These are phyloP conservation scores for Macrosoma leucophasiata DNA, from an alignment of 2,888 invertebrate genomes.

Conservation along the genomic window DNA sequence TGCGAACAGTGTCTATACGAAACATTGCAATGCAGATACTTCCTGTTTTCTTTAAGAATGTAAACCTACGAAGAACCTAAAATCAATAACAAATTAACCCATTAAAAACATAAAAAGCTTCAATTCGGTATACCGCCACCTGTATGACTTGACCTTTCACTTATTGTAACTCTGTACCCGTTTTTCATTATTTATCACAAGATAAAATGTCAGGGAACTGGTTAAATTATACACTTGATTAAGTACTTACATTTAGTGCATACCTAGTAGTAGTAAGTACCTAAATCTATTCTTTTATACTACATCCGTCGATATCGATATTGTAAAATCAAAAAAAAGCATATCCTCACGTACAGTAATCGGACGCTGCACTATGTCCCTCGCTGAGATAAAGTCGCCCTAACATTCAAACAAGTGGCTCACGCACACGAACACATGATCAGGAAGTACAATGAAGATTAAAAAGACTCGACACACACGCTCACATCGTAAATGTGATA, in stretches of 20 bases:
- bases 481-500: slow-evolving; percentile 64
- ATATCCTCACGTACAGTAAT: slow-evolving; percentile 54
- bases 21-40: slow-evolving; percentile 62
- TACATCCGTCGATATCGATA: slow-evolving; percentile 37
- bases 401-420: slow-evolving; percentile 74
- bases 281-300: slow-evolving; percentile 26
- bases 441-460: slow-evolving; percentile 75
- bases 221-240: no score
- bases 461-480: slow-evolving; percentile 67
- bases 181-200: no score
- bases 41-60: slow-evolving; percentile 71
- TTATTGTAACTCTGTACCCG: no score
- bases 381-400: slow-evolving; percentile 72
- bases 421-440: slow-evolving; percentile 60
- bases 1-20: slow-evolving; percentile 53
- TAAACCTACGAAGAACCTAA: no score
- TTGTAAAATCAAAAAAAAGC: slow-evolving; percentile 29
- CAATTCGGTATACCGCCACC: no score
- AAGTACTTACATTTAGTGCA: no score
- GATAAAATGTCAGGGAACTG: no score
- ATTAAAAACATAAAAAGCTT: no score
- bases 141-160: no score
- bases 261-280: no score
- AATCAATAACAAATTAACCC: no score
- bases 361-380: slow-evolving; percentile 74